These are phyloP conservation scores for Bostrychus sinensis DNA, from an alignment of 2,113 vertebrate genomes.

Conservation along the genomic window DNA sequence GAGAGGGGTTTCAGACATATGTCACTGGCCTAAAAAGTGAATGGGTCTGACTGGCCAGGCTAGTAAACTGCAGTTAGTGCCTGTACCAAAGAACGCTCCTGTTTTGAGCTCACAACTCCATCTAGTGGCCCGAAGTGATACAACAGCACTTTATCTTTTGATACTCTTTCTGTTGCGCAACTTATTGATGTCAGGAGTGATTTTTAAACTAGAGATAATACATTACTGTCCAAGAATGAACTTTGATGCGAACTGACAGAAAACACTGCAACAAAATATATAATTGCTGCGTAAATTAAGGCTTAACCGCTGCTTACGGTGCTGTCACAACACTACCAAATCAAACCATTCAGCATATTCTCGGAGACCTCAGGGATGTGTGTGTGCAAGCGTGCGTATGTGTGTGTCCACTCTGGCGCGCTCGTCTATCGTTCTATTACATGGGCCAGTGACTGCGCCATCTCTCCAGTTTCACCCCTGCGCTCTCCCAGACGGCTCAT, in stretches of 20 bases:
- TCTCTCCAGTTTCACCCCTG: conserved; percentile 71
- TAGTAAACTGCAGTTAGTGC: too few species aligned
- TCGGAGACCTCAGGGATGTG: conserved; percentile 26
- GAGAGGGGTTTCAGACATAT: too few species aligned
- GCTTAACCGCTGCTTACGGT: conserved; percentile 22
- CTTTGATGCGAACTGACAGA: background rate
- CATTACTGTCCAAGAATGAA: background rate
- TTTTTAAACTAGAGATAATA: background rate
- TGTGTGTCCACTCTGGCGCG: conserved; percentile 32
- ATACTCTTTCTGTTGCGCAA: too few species aligned
- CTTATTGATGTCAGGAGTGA: too few species aligned
- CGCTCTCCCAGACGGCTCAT: conserved; percentile 73
- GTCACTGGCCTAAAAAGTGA: too few species aligned
- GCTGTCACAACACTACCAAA: conserved; percentile 28
- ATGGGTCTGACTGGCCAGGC: too few species aligned
- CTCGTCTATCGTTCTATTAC: conserved; percentile 75
- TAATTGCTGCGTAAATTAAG: conserved; percentile 14
- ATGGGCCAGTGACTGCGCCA: conserved; percentile 75
- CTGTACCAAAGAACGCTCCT: too few species aligned
- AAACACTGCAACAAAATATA: background rate
- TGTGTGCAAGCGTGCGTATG: conserved; percentile 18
- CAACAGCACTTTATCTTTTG: too few species aligned
- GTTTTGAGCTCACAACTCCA: too few species aligned
- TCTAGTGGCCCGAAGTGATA: too few species aligned
- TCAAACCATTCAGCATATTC: conserved; percentile 40